Conservation (phyloP, 2,888 invertebrate genomes). For the Amphipoea oculea region DNA sequence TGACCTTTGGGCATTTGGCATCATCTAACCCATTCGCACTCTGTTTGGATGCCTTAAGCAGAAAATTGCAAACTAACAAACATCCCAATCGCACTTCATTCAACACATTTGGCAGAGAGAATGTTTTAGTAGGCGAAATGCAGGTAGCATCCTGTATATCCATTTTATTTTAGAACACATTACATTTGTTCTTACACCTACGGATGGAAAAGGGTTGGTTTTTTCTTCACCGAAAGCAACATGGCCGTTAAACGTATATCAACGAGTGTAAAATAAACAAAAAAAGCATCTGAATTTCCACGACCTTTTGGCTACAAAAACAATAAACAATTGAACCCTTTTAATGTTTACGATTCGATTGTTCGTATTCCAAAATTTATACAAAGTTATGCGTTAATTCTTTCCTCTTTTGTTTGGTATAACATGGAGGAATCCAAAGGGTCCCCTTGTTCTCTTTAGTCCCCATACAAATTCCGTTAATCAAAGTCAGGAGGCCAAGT, state of each 20-base stretch:
- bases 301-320: background rate
- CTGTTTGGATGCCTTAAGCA: background rate
- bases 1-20: conserved; percentile 5
- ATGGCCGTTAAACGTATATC: conserved; percentile 13
- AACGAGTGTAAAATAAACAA: conserved; percentile 8
- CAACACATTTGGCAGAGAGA: background rate
- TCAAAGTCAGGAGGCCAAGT: conserved; percentile 5
- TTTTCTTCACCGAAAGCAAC: background rate
- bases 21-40: background rate
- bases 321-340: conserved; percentile 19
- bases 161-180: conserved; percentile 2
- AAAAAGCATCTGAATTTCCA: conserved; percentile 10
- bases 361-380: conserved; percentile 34
- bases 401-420: conserved; percentile 22
- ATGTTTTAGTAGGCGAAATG: background rate
- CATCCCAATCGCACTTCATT: background rate
- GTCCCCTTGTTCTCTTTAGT: background rate
- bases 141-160: background rate
- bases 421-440: conserved; percentile 10
- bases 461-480: conserved; percentile 11
- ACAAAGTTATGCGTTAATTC: conserved; percentile 9
- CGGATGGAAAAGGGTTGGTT: background rate
- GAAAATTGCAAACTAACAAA: background rate
- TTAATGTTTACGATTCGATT: conserved; percentile 13
- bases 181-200: background rate